Percentiles rank a stretch among this genome's conserved stretches.
phyloP scores from a whole-genome alignment of 2,113 vertebrate genomes.

The Petroica traversi region DNA sequence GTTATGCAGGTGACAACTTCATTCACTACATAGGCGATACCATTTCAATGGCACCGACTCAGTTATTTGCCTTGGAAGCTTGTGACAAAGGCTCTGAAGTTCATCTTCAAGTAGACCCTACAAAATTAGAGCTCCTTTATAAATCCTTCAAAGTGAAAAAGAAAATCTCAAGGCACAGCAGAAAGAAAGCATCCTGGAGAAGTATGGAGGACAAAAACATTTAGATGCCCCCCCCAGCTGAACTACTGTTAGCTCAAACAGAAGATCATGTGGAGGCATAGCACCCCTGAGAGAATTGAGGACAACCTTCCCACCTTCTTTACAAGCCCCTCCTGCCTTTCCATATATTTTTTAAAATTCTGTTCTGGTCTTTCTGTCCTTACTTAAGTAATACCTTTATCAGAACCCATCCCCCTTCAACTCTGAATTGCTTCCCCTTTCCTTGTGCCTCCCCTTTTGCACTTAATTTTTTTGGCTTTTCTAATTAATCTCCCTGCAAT shows the following conservation, averaged over 20 bases:
- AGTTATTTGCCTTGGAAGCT: constrained; percentile 21
- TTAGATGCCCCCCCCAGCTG: too few relatives aligned
- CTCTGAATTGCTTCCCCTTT: not conserved
- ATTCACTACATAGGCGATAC: constrained; percentile 90
- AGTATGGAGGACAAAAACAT: too few relatives aligned
- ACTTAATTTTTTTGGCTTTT: not conserved
- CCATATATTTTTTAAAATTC: not conserved
- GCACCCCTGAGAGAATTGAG: too few relatives aligned
- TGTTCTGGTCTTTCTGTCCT: not conserved
- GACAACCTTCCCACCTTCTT: not conserved
- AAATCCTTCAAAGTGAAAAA: too few relatives aligned
- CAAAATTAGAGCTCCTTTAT: too few relatives aligned
- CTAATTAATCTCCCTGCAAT: not conserved
- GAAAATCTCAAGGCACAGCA: too few relatives aligned
- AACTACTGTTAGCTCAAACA: too few relatives aligned
- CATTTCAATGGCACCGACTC: constrained; percentile 94
- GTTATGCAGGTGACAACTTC: constrained; percentile 95
- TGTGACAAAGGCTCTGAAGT: not conserved
- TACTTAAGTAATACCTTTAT: not conserved
- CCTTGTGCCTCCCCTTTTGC: not conserved
- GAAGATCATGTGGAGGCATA: too few relatives aligned
- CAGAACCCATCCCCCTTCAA: not conserved
- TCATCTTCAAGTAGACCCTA: not conserved
- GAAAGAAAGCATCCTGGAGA: too few relatives aligned
- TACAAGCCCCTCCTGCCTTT: not conserved